Conservation (phyloP, 2,888 invertebrate species). For the Andrena marginata region DNA sequence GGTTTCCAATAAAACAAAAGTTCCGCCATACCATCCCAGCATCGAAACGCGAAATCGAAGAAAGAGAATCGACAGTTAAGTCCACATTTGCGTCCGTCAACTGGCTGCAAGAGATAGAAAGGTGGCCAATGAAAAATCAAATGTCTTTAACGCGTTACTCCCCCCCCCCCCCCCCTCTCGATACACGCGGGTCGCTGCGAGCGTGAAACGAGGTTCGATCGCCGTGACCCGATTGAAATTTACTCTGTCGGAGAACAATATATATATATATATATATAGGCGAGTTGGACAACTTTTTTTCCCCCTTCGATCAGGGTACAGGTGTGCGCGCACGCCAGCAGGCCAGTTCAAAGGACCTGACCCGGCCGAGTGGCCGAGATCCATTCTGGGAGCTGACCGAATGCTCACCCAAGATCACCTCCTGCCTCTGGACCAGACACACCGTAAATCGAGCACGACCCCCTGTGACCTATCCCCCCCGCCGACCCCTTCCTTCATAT, state of each 20-base stretch:
- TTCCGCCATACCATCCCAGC: too few relatives aligned
- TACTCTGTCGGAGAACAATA: background rate
- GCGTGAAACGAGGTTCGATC: conserved; percentile 3
- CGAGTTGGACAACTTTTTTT: background rate
- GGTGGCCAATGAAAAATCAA: conserved; percentile 18
- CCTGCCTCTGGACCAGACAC: conserved; percentile 43
- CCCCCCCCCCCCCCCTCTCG: background rate
- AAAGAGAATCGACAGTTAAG: conserved; percentile 14
- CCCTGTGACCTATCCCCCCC: conserved; percentile 33
- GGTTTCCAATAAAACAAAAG: conserved; percentile 1
- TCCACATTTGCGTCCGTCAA: background rate
- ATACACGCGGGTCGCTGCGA: background rate
- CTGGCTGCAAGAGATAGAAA: conserved; percentile 1
- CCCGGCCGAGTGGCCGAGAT: conserved; percentile 73
- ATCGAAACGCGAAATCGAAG: background rate
- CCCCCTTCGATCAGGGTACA: conserved; percentile 23
- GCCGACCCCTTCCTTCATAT: conserved; percentile 10
- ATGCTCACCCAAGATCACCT: conserved; percentile 57
- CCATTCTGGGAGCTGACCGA: conserved; percentile 63
- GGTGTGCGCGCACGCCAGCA: conserved; percentile 37
- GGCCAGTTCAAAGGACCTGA: conserved; percentile 64
- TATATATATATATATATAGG: background rate
- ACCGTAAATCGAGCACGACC: conserved; percentile 56
- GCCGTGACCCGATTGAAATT: conserved; percentile 1
- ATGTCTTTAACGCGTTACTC: conserved; percentile 14